Percentiles rank a stretch among this genome's conserved stretches.
Evolutionary conservation across 2,113 vertebrate genomes (phyloP).

Genomic region (Microtus ochrogaster): DNA sequence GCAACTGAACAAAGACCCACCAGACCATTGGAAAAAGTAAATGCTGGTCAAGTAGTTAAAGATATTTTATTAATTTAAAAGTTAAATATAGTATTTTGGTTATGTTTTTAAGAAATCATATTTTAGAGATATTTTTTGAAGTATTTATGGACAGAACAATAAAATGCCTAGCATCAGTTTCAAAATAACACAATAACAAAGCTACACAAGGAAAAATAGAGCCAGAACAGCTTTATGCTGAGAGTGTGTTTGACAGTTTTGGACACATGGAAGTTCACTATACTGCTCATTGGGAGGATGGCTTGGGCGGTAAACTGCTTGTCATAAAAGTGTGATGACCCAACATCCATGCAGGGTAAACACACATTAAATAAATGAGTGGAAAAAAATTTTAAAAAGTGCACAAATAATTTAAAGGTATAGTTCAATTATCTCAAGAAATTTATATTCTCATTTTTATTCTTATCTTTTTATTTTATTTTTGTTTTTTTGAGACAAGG

Average conservation of each 20-base stretch:
- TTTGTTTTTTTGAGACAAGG: background rate
- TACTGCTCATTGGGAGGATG: background rate
- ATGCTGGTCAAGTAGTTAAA: background rate
- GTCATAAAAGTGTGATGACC: too few relatives aligned
- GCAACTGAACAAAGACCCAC: background rate
- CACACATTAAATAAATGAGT: background rate
- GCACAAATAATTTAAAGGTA: background rate
- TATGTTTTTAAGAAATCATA: background rate
- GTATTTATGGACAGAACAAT: background rate
- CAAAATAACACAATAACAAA: background rate
- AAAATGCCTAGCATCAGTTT: background rate
- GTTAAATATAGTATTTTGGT: background rate
- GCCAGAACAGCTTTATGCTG: background rate
- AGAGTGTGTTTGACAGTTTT: background rate
- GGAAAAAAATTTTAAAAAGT: background rate
- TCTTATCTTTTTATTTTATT: too few relatives aligned
- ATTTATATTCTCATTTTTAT: background rate
- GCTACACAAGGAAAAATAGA: background rate
- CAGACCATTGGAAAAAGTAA: background rate
- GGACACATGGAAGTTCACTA: background rate
- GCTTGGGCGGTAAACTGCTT: background rate
- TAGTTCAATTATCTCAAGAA: background rate
- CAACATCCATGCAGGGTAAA: background rate
- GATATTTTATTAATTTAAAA: background rate
- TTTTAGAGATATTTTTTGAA: background rate